A percentile compares a stretch with the other conserved stretches of the same genome.
Evolutionary conservation across 23 tunicate species (phyloP).

Genomic region (Trididemnum miniatum): DNA sequence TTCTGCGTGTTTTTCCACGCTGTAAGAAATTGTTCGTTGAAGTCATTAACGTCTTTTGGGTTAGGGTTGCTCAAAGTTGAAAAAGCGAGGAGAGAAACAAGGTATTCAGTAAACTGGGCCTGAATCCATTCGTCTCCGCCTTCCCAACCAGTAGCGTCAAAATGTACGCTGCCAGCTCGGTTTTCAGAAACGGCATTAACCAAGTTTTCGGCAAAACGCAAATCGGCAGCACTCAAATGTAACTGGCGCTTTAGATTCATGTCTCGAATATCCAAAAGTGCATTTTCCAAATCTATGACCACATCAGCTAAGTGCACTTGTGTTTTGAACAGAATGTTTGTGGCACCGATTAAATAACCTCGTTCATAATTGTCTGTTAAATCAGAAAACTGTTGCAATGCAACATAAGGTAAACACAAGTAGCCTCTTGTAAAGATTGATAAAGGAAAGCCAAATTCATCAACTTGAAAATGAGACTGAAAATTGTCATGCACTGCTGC

Average conservation of each 20-base stretch:
- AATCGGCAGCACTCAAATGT: conserved; percentile 74
- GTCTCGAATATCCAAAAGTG: conserved; percentile 40
- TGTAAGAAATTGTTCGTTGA: conserved; percentile 59
- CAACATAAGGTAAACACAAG: conserved; percentile 67
- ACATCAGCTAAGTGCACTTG: conserved; percentile 63
- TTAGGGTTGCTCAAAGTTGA: conserved; percentile 19
- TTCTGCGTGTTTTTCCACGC: conserved; percentile 79
- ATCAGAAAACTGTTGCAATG: conserved; percentile 66
- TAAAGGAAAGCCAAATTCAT: conserved; percentile 72
- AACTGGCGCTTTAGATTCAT: conserved; percentile 36
- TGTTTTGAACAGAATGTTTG: conserved; percentile 71
- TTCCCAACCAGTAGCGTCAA: conserved; percentile 77
- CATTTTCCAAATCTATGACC: conserved; percentile 59
- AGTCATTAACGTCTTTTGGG: conserved; percentile 63
- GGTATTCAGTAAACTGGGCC: conserved; percentile 60
- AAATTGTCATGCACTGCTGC: background rate
- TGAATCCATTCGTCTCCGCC: conserved; percentile 92
- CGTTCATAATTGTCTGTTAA: conserved; percentile 36
- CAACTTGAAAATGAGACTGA: conserved; percentile 6
- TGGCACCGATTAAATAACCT: conserved; percentile 80
- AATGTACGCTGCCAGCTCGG: conserved; percentile 34
- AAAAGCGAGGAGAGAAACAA: conserved; percentile 41
- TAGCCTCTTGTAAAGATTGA: conserved; percentile 72
- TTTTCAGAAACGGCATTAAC: conserved; percentile 38
- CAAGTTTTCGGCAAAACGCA: conserved; percentile 78